Evolutionary conservation across 2,888 invertebrate genomes (phyloP), one percentile per base, ranked within the genome.

Genomic region (Euclidia mi): DNA sequence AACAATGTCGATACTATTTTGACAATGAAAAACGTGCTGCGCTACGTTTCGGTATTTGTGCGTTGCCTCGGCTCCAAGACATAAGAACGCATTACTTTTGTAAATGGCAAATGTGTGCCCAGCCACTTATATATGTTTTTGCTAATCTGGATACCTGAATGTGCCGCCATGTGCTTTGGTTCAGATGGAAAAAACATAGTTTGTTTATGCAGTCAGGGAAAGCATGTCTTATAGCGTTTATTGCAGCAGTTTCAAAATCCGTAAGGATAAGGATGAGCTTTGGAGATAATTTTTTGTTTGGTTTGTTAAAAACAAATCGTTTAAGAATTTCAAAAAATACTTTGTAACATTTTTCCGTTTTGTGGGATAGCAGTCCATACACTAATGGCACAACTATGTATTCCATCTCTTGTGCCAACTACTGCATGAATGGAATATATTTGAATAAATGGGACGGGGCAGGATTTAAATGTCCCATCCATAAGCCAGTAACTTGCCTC

Each of bases 161-260:
- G 18, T 53, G 53, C 4, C 46, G 46, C 46, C 46, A 47, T 35
- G 48, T 55, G 28, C 37, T 48, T n/a, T n/a, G n/a, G n/a, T n/a
- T n/a, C n/a, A n/a, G n/a, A n/a, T n/a, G n/a, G n/a, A n/a, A n/a
- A n/a, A 35, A 44, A 45, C 29, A 40, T 51, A 44, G 35, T 25
- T 29, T 42, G 38, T 51, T 45, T 25, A 31, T 38, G 34, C 15
- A 35, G 25, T 28, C 25, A 7, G 41, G 41, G 25, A 41, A 28
- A 20, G 41, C 12, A 20, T 41, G 18, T 41, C 25, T 25, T 6
- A 41, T 28, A 12, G 41, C 41, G 12, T 38, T 41, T 9, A n/a
- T n/a, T n/a, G n/a, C n/a, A n/a, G n/a, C n/a, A n/a, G n/a, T n/a
- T n/a, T n/a, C n/a, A n/a, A n/a, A 41, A 25, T 25, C n/a, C n/a